phyloP scores from a whole-genome alignment of 2,888 invertebrate species.

The Stomorhina lunata region DNA sequence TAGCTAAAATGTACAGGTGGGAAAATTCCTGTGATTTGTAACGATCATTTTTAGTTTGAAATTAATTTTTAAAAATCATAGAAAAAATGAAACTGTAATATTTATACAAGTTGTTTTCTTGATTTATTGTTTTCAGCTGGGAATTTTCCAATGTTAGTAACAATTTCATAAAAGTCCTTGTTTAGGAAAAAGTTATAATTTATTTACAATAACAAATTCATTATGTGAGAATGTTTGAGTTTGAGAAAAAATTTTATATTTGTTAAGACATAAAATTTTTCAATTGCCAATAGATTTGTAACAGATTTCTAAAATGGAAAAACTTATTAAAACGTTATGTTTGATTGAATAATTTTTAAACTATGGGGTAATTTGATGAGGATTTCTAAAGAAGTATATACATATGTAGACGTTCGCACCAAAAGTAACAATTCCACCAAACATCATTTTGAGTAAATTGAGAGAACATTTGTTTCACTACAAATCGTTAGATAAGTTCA shows the following conservation, averaged over 20 bases:
- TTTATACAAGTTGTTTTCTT: constrained; percentile 44
- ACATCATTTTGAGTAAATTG: too few species aligned
- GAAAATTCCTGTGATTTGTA: constrained; percentile 65
- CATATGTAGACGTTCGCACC: neutral
- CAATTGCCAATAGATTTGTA: constrained; percentile 22
- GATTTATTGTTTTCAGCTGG: constrained; percentile 55
- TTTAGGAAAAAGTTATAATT: constrained; percentile 2
- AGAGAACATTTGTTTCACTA: too few species aligned
- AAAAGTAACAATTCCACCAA: too few species aligned
- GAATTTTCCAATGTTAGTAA: constrained; percentile 30
- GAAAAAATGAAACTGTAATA: neutral
- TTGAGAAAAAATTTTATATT: neutral
- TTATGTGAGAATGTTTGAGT: neutral
- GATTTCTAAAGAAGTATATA: neutral
- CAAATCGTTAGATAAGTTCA: too few species aligned
- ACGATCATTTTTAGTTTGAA: constrained; percentile 60
- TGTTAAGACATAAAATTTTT: neutral
- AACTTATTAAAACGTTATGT: neutral
- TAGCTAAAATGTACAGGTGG: constrained; percentile 52
- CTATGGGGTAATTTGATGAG: neutral
- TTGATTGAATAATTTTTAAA: constrained; percentile 3
- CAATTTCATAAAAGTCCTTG: constrained; percentile 12
- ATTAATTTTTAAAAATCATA: constrained; percentile 49
- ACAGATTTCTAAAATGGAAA: neutral
- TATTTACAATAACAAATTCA: constrained; percentile 2